Evolutionary conservation across 2,888 invertebrate species (phyloP), one percentile per base, ranked within the genome.

Genomic region (Buathra laborator): DNA sequence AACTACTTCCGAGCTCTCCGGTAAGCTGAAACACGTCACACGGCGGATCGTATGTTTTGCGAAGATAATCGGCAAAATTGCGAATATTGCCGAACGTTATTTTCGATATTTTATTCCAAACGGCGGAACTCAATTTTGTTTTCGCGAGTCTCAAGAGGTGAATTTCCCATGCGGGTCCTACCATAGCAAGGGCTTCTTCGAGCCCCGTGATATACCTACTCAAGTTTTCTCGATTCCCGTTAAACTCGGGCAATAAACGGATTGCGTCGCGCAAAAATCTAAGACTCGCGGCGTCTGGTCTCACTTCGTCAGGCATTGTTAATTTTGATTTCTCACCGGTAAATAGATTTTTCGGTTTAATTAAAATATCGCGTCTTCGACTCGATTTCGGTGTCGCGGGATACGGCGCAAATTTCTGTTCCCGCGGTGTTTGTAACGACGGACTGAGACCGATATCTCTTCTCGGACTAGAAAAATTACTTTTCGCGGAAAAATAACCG

Each of bases 51-150:
- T n/a, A n/a, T n/a, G n/a, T n/a, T n/a, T n/a, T n/a, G n/a, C n/a
- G n/a, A n/a, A n/a, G n/a, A n/a, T n/a, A n/a, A n/a, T n/a, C n/a
- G n/a, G n/a, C n/a, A n/a, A n/a, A n/a, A n/a, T n/a, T n/a, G n/a
- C n/a, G n/a, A n/a, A n/a, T n/a, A n/a, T n/a, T n/a, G n/a, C n/a
- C n/a, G n/a, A n/a, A 76, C 0, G 76, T 43, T 2, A 37, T 67
- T 67, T 56, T 76, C 3, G 76, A 67, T 37, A 76, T 56, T 3
- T 29, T 67, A 5, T 67, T 67, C 76, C 76, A 67, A 14, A 76
- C 44, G 24, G 66, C 1, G 9, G 43, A 37, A 5, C 64, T 5
- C 64, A 76, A 44, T 56, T 67, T 67, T 0, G 14, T 32, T 67
- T 67, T 76, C 19, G 46, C 19, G 5, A 43, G 19, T 24, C 24